Percentiles rank a stretch among this genome's conserved stretches.
Conservation (phyloP, 2,888 invertebrate genomes). For the Belgica antarctica region DNA sequence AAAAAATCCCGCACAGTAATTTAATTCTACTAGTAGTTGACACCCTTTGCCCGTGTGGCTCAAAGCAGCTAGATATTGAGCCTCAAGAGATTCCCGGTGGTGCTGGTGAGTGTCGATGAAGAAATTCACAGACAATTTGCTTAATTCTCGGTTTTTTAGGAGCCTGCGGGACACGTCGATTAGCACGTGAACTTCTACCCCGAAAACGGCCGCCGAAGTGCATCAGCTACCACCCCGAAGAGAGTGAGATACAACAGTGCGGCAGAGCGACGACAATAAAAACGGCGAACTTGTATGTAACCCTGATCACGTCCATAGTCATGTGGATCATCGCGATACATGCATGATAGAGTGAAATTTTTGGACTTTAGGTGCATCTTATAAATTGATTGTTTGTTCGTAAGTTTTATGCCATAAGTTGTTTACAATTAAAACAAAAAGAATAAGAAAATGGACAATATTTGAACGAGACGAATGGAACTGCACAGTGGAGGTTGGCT, state of each 20-base stretch:
- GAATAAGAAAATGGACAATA: slow-evolving; percentile 37
- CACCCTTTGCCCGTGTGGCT: slow-evolving; percentile 83
- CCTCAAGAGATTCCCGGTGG: slow-evolving; percentile 68
- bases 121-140: no score
- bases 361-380: slow-evolving; percentile 31
- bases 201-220: slow-evolving; percentile 75
- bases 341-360: slow-evolving; percentile 42
- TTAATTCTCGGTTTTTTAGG: slow-evolving; percentile 49
- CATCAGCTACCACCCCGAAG: slow-evolving; percentile 87
- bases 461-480: not conserved
- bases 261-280: slow-evolving; percentile 48
- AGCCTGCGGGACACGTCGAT: slow-evolving; percentile 59
- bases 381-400: slow-evolving; percentile 12
- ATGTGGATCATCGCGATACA: slow-evolving; percentile 38
- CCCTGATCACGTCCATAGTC: slow-evolving; percentile 31
- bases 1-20: slow-evolving; percentile 87
- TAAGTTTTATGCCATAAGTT: slow-evolving; percentile 20
- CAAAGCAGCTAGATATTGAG: slow-evolving; percentile 78
- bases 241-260: slow-evolving; percentile 57
- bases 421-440: slow-evolving; percentile 30
- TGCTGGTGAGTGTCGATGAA: slow-evolving; percentile 50
- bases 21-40: slow-evolving; percentile 84
- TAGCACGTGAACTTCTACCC: slow-evolving; percentile 65
- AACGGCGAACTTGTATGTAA: slow-evolving; percentile 12
- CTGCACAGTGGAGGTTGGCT: no score